Base-by-base conservation (phyloP, 2,797 vertebrate genomes). In the Macroramphosus scolopax region DNA sequence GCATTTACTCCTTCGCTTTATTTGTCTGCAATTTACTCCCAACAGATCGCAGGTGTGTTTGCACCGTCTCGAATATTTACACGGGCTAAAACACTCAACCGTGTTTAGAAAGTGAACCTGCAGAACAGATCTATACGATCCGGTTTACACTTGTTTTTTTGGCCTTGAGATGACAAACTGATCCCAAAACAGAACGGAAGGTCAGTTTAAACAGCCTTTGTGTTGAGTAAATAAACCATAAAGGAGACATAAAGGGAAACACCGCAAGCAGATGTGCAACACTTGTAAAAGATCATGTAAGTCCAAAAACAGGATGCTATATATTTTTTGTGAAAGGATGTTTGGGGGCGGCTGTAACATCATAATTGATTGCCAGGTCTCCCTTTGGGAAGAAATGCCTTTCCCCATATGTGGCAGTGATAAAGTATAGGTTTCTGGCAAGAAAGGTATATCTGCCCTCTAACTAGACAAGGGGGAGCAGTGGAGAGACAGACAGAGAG, bases 21-120 rank as follows among this genome's bases (percentile, higher is more conserved):
- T 84, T 80, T 81, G 75, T 73, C 79, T 61, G 48, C 76, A 78
- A 72, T 83, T 81, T 77, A 56, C 60, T 31, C 16, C 15, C 53
- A 72, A 77, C 77, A 63, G 67, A 80, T 81, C 71, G 22, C 80
- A 85, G 72, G 78, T 81, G 82, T 77, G 78, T 81, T 82, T 70
- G 65, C 41, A 4, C 38, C 25, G 51, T 51, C 57, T 56, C 45
- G 63, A 32, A 44, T 34, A 60, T 61, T 29, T 50, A 52, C 1
- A n/a, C 1, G 10, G 14, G 6, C 2, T 18, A 6, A 56, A 62
- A 31, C 51, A 40, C 41, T 28, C 26, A 11, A 4, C 1, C 0
- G 13, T 52, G 31, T 50, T 54, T 53, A n/a, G 1, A 42, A 10
- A 31, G 24, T 30, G 9, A 17, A 15, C 13, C 32, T 2, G 32